Evolutionary conservation across 2,113 vertebrate genomes (phyloP), one percentile per base, ranked within the genome.

Genomic region (Penelope pileata): DNA sequence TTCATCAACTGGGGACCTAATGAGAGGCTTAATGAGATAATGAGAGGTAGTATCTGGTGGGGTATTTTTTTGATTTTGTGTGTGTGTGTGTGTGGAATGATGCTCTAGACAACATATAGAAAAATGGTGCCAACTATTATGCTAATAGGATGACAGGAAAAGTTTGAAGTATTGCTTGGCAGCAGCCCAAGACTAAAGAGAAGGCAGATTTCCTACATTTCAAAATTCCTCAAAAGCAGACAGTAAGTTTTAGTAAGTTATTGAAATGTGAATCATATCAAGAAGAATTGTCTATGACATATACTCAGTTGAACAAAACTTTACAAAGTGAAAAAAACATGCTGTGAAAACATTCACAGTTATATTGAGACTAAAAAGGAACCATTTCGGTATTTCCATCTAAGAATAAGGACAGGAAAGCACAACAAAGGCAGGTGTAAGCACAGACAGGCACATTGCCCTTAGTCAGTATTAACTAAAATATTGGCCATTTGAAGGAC

Each of bases 151-250:
- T 60, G 88, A 86, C 73, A 90, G 50, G 34, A 10, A n/a, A 95
- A 91, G 42, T 27, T 83, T 1, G 70, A 95, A 96, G 30, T 53
- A 75, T 19, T 81, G 54, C 36, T 32, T 6, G 50, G 81, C 53
- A 93, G 77, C 34, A 93, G 36, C 63, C 43, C 75, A 50, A 63
- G 38, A 72, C 51, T 81, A 22, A 56, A 77, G 22, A 83, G 54
- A 47, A 93, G 47, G 36, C 47, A 94, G 67, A 15, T 78, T 72
- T 88, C 30, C 24, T 27, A 86, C n/a, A 51, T 60, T 51, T 92
- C 78, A 88, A 68, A 94, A 93, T 66, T 86, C 82, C 59, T 85
- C 47, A 88, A 70, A 81, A 88, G 85, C 45, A 88, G 38, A 67
- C 7, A 85, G 18, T 8, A 86, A 77, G 38, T 90, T 87, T 73